Base-by-base conservation (phyloP, 2,888 invertebrate species). In the Sycophila texana region DNA sequence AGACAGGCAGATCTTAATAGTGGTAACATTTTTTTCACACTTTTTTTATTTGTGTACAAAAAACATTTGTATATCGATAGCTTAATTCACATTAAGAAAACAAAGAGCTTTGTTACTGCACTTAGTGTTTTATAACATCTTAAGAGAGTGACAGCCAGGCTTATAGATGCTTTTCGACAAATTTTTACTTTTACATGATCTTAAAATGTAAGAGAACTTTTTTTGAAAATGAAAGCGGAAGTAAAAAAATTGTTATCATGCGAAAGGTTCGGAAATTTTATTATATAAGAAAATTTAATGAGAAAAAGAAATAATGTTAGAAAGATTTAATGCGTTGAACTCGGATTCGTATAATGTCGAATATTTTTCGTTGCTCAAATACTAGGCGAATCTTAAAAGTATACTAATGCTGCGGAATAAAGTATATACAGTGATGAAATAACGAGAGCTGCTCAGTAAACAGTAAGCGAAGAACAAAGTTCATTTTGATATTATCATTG, bases 31-130 rank as follows among this genome's bases (percentile, higher is more conserved):
- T 72, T 75, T 79, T 74, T 74, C 53, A 13, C 30, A 61, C 77
- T 74, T 81, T 61, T 77, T 80, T 71, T 73, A 74, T 79, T 74
- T 81, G 83, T 81, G 82, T 84, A 84, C 80, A 85, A 81, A 83
- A 84, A 79, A 83, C 76, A 81, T 83, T 84, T 84, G 78, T 83
- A 82, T 80, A 83, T 83, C 77, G 77, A 83, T 82, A 80, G 77
- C 76, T 83, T 72, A 68, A 83, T 83, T 83, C 81, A 82, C 65
- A 76, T 79, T 71, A 78, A 83, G 73, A 81, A 80, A 81, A 73
- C 81, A 82, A 84, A 70, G 60, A 79, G 65, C 63, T 80, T 73
- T 68, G 77, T 81, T 73, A 74, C 72, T 78, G 70, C 78, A 68
- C 72, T 72, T 78, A 75, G 68, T 73, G 61, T 78, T 78, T 75